Conservation (phyloP, 1,140 invertebrate genomes). For the Neodiprion virginianus region DNA sequence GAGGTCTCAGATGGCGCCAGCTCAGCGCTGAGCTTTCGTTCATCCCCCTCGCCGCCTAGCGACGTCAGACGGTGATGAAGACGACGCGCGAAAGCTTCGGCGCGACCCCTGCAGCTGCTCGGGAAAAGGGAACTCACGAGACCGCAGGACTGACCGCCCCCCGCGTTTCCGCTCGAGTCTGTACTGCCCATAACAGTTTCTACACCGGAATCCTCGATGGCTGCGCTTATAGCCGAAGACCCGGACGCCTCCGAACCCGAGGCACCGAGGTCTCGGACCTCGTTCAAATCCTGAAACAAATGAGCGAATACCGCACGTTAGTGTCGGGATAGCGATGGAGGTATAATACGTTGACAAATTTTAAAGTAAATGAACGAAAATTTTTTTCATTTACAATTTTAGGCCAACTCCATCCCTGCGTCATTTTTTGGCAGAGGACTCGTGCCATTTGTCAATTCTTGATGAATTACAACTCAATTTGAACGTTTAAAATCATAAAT, state of each 20-base stretch:
- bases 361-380: too few species aligned
- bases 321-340: not conserved
- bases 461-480: too few species aligned
- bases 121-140: constrained; percentile 62
- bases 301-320: not conserved
- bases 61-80: constrained; percentile 76
- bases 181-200: constrained; percentile 42
- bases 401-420: too few species aligned
- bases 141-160: constrained; percentile 54
- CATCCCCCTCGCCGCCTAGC: constrained; percentile 62
- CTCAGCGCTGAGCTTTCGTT: constrained; percentile 26
- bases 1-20: constrained; percentile 37
- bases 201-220: not conserved
- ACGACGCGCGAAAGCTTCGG: constrained; percentile 79
- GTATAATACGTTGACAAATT: too few species aligned
- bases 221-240: not conserved
- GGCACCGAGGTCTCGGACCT: constrained; percentile 23
- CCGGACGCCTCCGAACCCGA: constrained; percentile 17
- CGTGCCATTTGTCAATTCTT: too few species aligned
- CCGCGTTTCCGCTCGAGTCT: constrained; percentile 42
- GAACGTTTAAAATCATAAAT: too few species aligned
- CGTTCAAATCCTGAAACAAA: constrained; percentile 19
- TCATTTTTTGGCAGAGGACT: too few species aligned
- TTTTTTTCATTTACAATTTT: too few species aligned
- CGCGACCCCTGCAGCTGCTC: constrained; percentile 78